Base-by-base conservation (phyloP, 2,797 vertebrate genomes). In the Sebastes ruberrimus region DNA sequence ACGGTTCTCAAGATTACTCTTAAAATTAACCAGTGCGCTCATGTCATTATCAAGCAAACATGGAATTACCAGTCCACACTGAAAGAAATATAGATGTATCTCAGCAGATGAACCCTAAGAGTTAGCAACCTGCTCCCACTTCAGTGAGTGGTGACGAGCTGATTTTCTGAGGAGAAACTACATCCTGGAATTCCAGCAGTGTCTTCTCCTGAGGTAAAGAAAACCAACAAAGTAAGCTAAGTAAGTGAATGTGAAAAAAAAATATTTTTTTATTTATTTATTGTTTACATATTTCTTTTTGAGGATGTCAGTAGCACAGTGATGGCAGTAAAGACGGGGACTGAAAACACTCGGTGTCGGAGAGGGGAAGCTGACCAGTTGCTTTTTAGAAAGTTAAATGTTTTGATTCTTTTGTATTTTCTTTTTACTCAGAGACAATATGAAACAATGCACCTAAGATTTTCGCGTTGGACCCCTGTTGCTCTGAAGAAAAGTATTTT, bases 191-290 rank as follows among this genome's bases (percentile, higher is more conserved):
- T 80, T 85, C 89, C 93, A 90, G 86, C 84, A 88, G 78, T 67
- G 81, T 92, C 84, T 90, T 93, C 89, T 93, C 84, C 86, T 86
- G 92, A 90, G 85, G 75, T 86, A 86, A 93, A 93, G 80, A 92
- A 92, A 93, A 92, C 92, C 89, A 91, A 93, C 88, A 85, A 94
- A 94, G 92, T 94, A 95, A 94, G 93, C 93, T 94, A 94, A 90
- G 89, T 93, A 94, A 90, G 91, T 96, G 95, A 96, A 96, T 96
- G 96, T 96, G 90, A 89, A 95, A 90, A 90, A 86, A 90, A 81
- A 90, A 76, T 92, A 91, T 94, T 93, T 94, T 94, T 95, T 93
- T 93, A 93, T 93, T 94, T 94, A 88, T 90, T 92, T 90, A 83
- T 72, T 89, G 91, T 93, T 90, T 60, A 90, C 89, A 86, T 85